Evolutionary conservation across 2,113 vertebrate genomes (phyloP).

Genomic region (Anolis sagrei): DNA sequence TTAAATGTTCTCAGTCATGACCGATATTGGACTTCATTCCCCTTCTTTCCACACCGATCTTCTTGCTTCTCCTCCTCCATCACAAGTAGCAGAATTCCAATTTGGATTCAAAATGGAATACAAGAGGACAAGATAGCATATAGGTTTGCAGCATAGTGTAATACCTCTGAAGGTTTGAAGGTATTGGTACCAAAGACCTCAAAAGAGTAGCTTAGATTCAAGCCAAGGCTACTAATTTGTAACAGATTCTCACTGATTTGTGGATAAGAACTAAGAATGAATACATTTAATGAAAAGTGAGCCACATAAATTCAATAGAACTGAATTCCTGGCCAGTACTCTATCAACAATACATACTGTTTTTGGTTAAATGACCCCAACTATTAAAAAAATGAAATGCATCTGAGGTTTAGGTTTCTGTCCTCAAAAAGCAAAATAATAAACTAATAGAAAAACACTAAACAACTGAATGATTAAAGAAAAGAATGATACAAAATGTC

Average conservation of each 20-base stretch:
- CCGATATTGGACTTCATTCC: neutral
- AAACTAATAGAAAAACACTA: slow-evolving; percentile 22
- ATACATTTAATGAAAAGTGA: neutral
- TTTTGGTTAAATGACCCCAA: slow-evolving; percentile 17
- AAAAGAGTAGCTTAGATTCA: neutral
- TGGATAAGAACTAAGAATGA: neutral
- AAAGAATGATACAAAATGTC: slow-evolving; percentile 25
- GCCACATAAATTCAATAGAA: neutral
- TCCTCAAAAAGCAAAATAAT: slow-evolving; percentile 5
- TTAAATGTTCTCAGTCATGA: neutral
- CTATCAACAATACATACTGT: neutral
- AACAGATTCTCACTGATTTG: neutral
- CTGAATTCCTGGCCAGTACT: neutral
- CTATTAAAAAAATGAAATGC: slow-evolving; percentile 1
- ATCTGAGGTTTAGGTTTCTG: neutral
- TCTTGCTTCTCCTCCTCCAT: too few relatives aligned
- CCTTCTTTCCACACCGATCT: neutral
- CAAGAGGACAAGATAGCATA: neutral
- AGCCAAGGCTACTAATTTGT: neutral
- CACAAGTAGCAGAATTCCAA: neutral
- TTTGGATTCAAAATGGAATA: neutral
- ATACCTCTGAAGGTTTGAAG: neutral
- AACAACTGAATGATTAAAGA: slow-evolving; percentile 1
- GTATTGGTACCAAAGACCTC: neutral
- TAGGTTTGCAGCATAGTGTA: neutral